These are phyloP conservation scores for Myiotriccus ornatus DNA, from an alignment of 2,797 vertebrate species.

Conservation along the genomic window DNA sequence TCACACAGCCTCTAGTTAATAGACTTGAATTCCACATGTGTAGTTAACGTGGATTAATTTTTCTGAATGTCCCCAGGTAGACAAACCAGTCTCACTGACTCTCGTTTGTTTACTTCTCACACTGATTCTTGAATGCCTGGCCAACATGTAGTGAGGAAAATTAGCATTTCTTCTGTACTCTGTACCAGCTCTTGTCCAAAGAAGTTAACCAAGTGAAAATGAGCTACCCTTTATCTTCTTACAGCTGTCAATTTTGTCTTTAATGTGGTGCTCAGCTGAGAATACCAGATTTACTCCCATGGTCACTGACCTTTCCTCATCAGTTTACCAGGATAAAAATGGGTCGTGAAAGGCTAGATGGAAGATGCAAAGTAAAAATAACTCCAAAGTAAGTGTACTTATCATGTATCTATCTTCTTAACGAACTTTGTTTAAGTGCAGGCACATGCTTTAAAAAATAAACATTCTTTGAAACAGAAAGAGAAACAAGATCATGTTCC, in stretches of 20 bases:
- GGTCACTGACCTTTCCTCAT: slow-evolving; percentile 46
- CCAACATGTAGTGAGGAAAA: not conserved
- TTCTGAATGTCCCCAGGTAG: not conserved
- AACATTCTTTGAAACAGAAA: not conserved
- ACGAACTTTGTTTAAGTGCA: not conserved
- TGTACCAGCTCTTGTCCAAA: not conserved
- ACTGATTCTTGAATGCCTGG: not conserved
- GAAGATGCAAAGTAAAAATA: not conserved
- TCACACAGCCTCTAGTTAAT: not conserved
- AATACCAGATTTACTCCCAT: not conserved
- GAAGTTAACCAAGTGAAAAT: slow-evolving; percentile 23
- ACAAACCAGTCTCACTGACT: not conserved
- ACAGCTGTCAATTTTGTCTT: slow-evolving; percentile 31
- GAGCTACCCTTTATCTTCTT: slow-evolving; percentile 24
- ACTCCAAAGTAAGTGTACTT: not conserved
- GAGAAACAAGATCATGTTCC: not conserved
- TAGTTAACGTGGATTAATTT: not conserved
- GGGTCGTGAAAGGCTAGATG: not conserved
- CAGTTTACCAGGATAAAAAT: not conserved
- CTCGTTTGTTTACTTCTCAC: not conserved
- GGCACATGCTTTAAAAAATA: slow-evolving; percentile 22
- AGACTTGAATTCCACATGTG: not conserved
- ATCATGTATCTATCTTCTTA: not conserved
- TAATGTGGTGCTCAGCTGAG: not conserved
- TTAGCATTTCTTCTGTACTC: not conserved